These are phyloP conservation scores for Cherax quadricarinatus DNA, from an alignment of 1,140 invertebrate genomes.

Conservation along the genomic window DNA sequence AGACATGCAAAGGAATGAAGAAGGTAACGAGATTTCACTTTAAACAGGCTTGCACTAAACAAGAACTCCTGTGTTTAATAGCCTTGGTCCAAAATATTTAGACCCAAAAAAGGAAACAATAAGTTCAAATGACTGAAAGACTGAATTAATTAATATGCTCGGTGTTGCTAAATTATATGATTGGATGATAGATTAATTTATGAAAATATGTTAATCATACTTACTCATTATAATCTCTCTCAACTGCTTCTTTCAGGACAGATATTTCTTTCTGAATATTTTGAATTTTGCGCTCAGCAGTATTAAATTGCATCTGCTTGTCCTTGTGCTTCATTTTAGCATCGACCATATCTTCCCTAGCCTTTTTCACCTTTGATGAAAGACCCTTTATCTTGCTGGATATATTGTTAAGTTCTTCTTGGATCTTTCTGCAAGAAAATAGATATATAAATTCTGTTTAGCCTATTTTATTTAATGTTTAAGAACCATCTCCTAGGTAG, in stretches of 20 bases:
- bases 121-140: too few relatives aligned
- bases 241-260: not conserved
- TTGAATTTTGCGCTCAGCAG: not conserved
- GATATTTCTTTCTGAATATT: conserved; percentile 1
- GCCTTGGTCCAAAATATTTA: too few relatives aligned
- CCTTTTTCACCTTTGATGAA: not conserved
- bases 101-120: too few relatives aligned
- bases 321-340: conserved; percentile 6
- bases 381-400: not conserved
- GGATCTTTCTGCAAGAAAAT: not conserved
- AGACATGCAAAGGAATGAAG: too few relatives aligned
- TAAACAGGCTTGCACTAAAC: too few relatives aligned
- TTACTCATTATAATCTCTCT: conserved; percentile 26
- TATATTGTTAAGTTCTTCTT: not conserved
- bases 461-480: not conserved
- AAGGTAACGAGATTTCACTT: too few relatives aligned
- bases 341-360: not conserved
- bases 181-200: too few relatives aligned
- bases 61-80: too few relatives aligned
- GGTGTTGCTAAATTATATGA: too few relatives aligned
- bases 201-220: not conserved
- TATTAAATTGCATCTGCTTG: not conserved
- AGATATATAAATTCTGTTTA: not conserved
- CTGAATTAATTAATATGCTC: too few relatives aligned
- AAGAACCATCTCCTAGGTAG: too few relatives aligned